Base-by-base conservation (phyloP, 2,113 vertebrate species). In the Clarias magur region DNA sequence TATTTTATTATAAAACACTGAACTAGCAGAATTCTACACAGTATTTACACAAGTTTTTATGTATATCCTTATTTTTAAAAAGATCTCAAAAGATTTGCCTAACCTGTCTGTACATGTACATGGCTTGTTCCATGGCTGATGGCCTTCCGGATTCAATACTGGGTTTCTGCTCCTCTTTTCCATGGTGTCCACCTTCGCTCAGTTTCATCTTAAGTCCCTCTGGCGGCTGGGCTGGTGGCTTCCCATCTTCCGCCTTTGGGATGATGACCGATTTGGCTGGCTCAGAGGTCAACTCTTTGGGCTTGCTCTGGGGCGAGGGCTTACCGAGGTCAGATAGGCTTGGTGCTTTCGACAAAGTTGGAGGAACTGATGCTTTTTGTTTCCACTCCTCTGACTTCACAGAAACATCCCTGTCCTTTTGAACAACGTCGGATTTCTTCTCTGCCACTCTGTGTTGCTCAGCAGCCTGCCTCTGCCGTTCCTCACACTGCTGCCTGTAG, bases 361-460 rank as follows among this genome's bases (percentile, higher is more conserved):
- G 97, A 0, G 97, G 98, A 91, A 97, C 93, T 0, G 96, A 95
- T 0, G 96, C 95, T 91, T 99, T 99, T 89, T 97, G 98, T 90
- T 99, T 99, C 98, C 98, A 99, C 16, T 99, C 98, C 75, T 99
- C 98, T 91, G 98, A 97, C 89, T 86, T 98, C 96, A 97, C 95
- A 0, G 93, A 93, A 0, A 91, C 94, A 65, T 99, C 98, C 83
- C 97, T 94, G 76, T 99, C 98, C 89, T 97, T 99, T 88, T 97
- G 94, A 23, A 94, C 92, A 82, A 95, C 89, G 23, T 90, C 89
- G 0, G 85, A 92, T 92, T 99, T 99, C 92, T 99, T 99, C 87
- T 99, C 98, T 56, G 95, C 91, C 16, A 91, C 93, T 63, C 96
- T 95, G 90, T 96, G 96, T 91, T 97, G 97, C 91, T 98, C 98